Evolutionary conservation across 2,797 vertebrate species (phyloP).

Genomic region (Microchirus variegatus): DNA sequence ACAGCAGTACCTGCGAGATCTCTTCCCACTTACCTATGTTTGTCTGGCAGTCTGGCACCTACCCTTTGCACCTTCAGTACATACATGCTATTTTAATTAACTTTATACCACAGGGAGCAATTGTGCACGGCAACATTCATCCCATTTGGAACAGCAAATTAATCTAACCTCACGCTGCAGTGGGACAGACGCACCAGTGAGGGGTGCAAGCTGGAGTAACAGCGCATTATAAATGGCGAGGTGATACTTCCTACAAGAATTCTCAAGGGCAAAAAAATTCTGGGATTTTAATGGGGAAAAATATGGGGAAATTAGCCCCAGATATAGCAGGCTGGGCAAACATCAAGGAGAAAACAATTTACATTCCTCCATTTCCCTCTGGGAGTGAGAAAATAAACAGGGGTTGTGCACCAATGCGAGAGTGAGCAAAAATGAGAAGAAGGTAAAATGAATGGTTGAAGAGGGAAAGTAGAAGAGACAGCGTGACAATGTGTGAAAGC

Average conservation of each 20-base stretch:
- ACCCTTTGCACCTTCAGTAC: conserved; percentile 65
- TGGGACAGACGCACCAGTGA: conserved; percentile 26
- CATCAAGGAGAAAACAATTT: conserved; percentile 66
- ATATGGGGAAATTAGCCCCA: conserved; percentile 37
- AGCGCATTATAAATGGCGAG: conserved; percentile 3
- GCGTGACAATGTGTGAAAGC: conserved; percentile 18
- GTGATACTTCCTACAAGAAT: neutral
- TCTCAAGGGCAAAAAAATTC: conserved; percentile 3
- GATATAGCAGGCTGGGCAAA: conserved; percentile 42
- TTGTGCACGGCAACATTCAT: conserved; percentile 72
- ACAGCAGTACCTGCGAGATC: conserved; percentile 44
- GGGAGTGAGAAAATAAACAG: conserved; percentile 31
- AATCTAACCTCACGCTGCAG: conserved; percentile 53
- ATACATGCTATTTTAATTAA: conserved; percentile 76
- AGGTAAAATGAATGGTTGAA: conserved; percentile 9
- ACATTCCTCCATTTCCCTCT: conserved; percentile 57
- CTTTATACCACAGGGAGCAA: conserved; percentile 71
- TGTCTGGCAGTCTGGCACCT: conserved; percentile 63
- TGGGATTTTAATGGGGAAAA: conserved; percentile 16
- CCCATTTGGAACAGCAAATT: conserved; percentile 67
- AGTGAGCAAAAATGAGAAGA: conserved; percentile 17
- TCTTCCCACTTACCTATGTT: conserved; percentile 50
- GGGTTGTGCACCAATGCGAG: conserved; percentile 4
- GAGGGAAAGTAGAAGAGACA: conserved; percentile 22
- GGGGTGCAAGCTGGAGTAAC: conserved; percentile 2